Evolutionary conservation across 2,113 vertebrate species (phyloP).

Genomic region (Eira barbara): DNA sequence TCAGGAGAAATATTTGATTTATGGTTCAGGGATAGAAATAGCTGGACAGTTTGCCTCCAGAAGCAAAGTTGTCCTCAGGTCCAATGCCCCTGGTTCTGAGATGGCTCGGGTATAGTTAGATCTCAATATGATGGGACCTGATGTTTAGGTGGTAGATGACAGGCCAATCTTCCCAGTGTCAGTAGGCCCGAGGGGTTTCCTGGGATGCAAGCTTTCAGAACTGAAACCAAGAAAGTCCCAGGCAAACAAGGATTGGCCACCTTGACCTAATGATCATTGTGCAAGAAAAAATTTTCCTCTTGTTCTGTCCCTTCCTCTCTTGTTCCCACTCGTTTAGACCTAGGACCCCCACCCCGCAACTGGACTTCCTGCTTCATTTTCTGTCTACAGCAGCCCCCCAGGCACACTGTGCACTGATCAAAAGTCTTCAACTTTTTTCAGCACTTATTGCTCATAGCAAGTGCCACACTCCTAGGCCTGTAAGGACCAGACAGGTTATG

Average conservation of each 20-base stretch:
- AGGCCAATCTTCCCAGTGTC: neutral
- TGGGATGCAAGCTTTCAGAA: neutral
- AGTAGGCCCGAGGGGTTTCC: neutral
- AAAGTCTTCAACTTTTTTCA: neutral
- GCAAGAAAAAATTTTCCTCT: neutral
- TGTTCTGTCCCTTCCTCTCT: neutral
- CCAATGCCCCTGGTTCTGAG: neutral
- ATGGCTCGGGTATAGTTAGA: neutral
- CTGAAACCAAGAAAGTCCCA: neutral
- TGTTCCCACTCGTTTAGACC: neutral
- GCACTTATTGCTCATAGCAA: neutral
- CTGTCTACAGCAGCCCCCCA: neutral
- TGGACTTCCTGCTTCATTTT: neutral
- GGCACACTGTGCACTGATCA: neutral
- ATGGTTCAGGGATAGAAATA: neutral
- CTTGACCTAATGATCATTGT: neutral
- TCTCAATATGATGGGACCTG: neutral
- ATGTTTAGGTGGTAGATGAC: neutral
- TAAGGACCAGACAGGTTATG: neutral
- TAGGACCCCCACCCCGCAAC: too few species aligned
- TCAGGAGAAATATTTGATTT: neutral
- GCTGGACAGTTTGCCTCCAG: neutral
- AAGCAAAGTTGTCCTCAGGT: neutral
- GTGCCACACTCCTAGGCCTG: neutral
- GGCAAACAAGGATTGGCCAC: neutral